Percentiles rank a stretch among this genome's conserved stretches.
These are phyloP conservation scores for Aricia agestis DNA, from an alignment of 1,140 invertebrate species.

Conservation along the genomic window DNA sequence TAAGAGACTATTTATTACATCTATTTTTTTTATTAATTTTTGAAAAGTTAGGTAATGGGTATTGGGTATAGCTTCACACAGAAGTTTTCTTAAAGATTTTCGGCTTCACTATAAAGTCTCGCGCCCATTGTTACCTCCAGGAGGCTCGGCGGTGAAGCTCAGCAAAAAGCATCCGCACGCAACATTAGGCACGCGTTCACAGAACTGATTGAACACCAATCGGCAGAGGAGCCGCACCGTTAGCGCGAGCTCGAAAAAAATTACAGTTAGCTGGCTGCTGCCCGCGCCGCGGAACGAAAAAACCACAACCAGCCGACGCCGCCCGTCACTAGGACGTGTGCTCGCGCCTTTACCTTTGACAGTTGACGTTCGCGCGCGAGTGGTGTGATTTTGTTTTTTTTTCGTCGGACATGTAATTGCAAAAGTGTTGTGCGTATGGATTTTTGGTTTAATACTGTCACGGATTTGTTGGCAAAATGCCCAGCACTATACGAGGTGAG, in stretches of 20 bases:
- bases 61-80: too few species aligned
- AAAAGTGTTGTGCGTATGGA: slow-evolving; percentile 37
- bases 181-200: slow-evolving; percentile 38
- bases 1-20: too few species aligned
- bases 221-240: slow-evolving; percentile 56
- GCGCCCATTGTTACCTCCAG: neutral
- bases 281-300: slow-evolving; percentile 60
- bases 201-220: slow-evolving; percentile 42
- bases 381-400: slow-evolving; percentile 26
- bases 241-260: slow-evolving; percentile 68
- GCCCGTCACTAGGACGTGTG: slow-evolving; percentile 60
- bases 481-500: slow-evolving; percentile 67
- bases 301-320: slow-evolving; percentile 53
- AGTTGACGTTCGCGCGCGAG: slow-evolving; percentile 49
- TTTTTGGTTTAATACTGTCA: slow-evolving; percentile 41
- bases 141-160: neutral
- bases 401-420: slow-evolving; percentile 46
- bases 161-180: slow-evolving; percentile 25
- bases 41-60: too few species aligned
- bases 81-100: too few species aligned
- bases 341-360: slow-evolving; percentile 44
- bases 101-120: neutral
- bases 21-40: too few species aligned
- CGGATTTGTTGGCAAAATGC: slow-evolving; percentile 65
- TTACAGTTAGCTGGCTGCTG: slow-evolving; percentile 56